Evolutionary conservation across 2,113 vertebrate genomes (phyloP).

Genomic region (Hyperopisus bebe): DNA sequence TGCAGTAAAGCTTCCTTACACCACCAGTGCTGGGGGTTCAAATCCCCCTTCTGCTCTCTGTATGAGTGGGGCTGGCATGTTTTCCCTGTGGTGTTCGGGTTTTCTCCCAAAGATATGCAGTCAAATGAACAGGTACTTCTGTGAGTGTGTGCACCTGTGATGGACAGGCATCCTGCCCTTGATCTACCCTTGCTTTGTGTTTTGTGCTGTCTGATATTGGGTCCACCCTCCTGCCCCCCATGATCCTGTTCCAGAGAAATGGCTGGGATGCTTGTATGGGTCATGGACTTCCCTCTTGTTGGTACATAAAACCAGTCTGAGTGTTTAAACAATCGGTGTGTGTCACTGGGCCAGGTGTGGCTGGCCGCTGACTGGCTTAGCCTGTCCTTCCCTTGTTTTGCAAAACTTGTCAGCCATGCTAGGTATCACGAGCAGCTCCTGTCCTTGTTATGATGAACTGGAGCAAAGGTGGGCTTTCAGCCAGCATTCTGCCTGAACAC

Average conservation of each 20-base stretch:
- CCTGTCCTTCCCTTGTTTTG: slow-evolving; percentile 27
- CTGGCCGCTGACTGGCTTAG: slow-evolving; percentile 34
- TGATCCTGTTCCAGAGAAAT: neutral
- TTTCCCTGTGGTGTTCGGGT: neutral
- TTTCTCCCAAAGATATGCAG: neutral
- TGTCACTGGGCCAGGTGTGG: slow-evolving; percentile 20
- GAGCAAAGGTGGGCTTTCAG: slow-evolving; percentile 18
- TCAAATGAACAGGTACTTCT: neutral
- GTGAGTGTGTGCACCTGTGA: neutral
- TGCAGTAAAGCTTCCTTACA: neutral
- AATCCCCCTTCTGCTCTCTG: neutral
- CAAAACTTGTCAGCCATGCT: slow-evolving; percentile 25
- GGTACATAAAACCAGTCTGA: slow-evolving; percentile 12
- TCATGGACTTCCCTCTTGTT: slow-evolving; percentile 25
- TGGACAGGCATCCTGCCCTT: neutral
- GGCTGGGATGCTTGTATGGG: neutral
- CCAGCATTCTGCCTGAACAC: slow-evolving; percentile 17
- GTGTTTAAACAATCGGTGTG: slow-evolving; percentile 18
- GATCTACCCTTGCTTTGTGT: neutral
- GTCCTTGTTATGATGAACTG: slow-evolving; percentile 25
- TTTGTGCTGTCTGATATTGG: neutral
- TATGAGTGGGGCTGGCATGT: neutral
- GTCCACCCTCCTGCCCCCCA: neutral
- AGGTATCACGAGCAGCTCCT: slow-evolving; percentile 11
- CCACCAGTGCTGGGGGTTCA: neutral